A percentile compares a stretch with the other conserved stretches of the same genome.
phyloP scores from a whole-genome alignment of 2,888 invertebrate species.

The Linnaemya vulpina region DNA sequence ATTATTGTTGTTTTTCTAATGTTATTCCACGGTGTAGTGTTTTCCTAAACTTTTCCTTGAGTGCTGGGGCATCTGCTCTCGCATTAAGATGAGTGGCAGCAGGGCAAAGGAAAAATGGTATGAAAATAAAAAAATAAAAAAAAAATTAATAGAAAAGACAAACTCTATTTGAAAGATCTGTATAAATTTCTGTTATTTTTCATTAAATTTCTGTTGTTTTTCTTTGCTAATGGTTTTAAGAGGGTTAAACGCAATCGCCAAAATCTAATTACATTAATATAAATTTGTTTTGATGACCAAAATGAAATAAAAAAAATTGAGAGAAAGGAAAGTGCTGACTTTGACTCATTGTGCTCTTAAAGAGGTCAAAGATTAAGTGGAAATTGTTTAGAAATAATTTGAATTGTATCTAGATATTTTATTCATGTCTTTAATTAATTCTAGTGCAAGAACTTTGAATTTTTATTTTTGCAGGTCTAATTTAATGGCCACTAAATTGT shows the following conservation, averaged over 20 bases:
- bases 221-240: slow-evolving; percentile 78
- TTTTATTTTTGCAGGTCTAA: too few species aligned
- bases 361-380: slow-evolving; percentile 54
- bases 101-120: neutral
- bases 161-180: slow-evolving; percentile 41
- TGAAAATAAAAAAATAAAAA: neutral
- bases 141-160: neutral
- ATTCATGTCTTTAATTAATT: neutral
- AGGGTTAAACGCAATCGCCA: slow-evolving; percentile 74
- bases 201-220: slow-evolving; percentile 73
- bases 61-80: slow-evolving; percentile 17
- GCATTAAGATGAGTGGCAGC: neutral
- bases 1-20: slow-evolving; percentile 68
- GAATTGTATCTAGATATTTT: neutral
- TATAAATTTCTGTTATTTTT: slow-evolving; percentile 59
- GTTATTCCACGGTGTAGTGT: slow-evolving; percentile 57
- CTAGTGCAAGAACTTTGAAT: neutral
- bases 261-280: slow-evolving; percentile 77
- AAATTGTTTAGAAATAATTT: slow-evolving; percentile 49
- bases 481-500: neutral
- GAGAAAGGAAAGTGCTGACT: slow-evolving; percentile 9
- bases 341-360: slow-evolving; percentile 22
- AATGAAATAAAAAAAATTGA: slow-evolving; percentile 54
- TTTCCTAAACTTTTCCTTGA: slow-evolving; percentile 64
- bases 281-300: slow-evolving; percentile 73